These are phyloP conservation scores for Lasiurus borealis DNA, from an alignment of 2,113 vertebrate species.

Conservation along the genomic window DNA sequence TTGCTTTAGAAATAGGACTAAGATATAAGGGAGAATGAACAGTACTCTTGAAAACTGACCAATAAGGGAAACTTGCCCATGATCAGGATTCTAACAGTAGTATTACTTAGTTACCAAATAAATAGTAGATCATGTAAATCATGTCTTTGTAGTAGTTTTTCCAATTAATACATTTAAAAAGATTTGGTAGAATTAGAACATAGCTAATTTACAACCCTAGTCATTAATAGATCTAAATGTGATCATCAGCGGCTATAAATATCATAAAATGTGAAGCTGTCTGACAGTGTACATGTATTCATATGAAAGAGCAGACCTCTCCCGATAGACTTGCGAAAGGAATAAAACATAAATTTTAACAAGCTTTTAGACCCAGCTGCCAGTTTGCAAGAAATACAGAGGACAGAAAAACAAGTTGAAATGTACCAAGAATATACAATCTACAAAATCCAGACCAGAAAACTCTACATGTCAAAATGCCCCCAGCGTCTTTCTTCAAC, in stretches of 20 bases:
- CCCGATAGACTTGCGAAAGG: neutral
- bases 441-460: neutral
- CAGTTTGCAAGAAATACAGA: slow-evolving; percentile 15
- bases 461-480: neutral
- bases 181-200: neutral
- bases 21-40: neutral
- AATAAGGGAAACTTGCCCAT: neutral
- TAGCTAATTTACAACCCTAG: neutral
- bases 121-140: neutral
- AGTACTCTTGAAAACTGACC: neutral
- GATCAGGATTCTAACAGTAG: neutral
- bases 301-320: neutral
- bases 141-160: slow-evolving; percentile 24
- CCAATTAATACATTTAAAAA: slow-evolving; percentile 25
- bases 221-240: neutral
- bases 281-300: neutral
- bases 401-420: neutral
- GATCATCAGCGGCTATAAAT: neutral
- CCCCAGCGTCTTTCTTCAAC: neutral
- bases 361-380: neutral
- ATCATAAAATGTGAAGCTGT: slow-evolving; percentile 34
- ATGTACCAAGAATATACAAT: neutral
- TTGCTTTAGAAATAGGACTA: neutral
- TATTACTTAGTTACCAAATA: neutral
- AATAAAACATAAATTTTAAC: neutral